Evolutionary conservation across 2,888 invertebrate species (phyloP).

Genomic region (Fragum whitleyi): DNA sequence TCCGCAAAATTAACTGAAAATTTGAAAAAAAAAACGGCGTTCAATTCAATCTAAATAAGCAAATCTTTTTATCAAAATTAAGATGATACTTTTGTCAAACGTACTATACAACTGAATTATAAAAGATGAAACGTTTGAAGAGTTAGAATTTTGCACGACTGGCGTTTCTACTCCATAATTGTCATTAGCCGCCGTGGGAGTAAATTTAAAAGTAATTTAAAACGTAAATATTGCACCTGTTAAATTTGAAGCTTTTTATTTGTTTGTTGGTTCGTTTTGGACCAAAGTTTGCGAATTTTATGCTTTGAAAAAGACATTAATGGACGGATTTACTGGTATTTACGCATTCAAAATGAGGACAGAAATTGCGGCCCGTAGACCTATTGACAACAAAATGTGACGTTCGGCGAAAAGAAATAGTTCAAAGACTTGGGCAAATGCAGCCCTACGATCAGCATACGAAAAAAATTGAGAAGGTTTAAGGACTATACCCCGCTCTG

Average conservation of each 20-base stretch:
- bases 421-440: too few relatives aligned
- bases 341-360: background rate
- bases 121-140: too few relatives aligned
- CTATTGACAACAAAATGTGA: background rate
- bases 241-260: background rate
- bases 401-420: too few relatives aligned
- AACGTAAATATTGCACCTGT: slow-evolving; percentile 12
- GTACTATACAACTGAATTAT: too few relatives aligned
- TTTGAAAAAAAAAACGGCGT: too few relatives aligned
- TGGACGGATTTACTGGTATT: slow-evolving; percentile 3
- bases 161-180: background rate
- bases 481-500: too few relatives aligned
- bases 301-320: background rate
- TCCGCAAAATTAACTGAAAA: too few relatives aligned
- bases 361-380: background rate
- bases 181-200: slow-evolving; percentile 14
- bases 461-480: too few relatives aligned
- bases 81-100: too few relatives aligned
- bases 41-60: too few relatives aligned
- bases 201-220: slow-evolving; percentile 17
- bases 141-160: background rate
- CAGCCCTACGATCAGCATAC: too few relatives aligned
- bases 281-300: slow-evolving; percentile 7
- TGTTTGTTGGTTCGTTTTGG: background rate
- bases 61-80: too few relatives aligned